phyloP scores from a whole-genome alignment of 2,888 invertebrate species.

The Chaetoderma sp. region DNA sequence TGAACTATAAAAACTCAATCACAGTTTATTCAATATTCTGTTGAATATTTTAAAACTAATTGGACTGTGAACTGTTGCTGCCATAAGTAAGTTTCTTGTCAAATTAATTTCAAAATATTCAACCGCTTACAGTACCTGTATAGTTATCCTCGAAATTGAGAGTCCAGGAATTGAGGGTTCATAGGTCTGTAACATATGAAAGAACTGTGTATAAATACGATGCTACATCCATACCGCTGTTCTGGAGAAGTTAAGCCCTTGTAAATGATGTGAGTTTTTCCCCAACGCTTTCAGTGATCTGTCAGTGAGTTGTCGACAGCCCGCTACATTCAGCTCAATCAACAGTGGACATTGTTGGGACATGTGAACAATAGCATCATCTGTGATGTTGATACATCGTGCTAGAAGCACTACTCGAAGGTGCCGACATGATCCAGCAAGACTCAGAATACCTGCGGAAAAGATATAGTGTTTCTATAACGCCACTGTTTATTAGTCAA shows the following conservation, averaged over 20 bases:
- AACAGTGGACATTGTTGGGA: slow-evolving; percentile 55
- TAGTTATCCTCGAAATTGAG: no score
- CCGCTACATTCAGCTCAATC: slow-evolving; percentile 60
- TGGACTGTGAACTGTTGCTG: no score
- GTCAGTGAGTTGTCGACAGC: slow-evolving; percentile 59
- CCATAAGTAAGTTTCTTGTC: no score
- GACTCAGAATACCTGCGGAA: slow-evolving; percentile 45
- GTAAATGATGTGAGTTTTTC: slow-evolving; percentile 48
- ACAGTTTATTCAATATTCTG: no score
- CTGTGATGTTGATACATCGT: slow-evolving; percentile 59
- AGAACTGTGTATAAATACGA: background rate
- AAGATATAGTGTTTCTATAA: background rate
- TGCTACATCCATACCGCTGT: slow-evolving; percentile 39
- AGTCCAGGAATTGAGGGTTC: no score
- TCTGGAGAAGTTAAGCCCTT: slow-evolving; percentile 55
- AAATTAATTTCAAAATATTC: no score
- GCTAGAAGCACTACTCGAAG: slow-evolving; percentile 61
- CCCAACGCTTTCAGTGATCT: slow-evolving; percentile 50
- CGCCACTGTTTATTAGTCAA: no score
- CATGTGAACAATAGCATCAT: slow-evolving; percentile 55
- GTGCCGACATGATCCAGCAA: slow-evolving; percentile 51
- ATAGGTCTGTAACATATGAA: background rate
- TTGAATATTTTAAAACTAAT: no score
- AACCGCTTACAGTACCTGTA: no score
- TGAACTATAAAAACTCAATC: no score